Base-by-base conservation (phyloP, 2,113 vertebrate species). In the Brachyistius frenatus region DNA sequence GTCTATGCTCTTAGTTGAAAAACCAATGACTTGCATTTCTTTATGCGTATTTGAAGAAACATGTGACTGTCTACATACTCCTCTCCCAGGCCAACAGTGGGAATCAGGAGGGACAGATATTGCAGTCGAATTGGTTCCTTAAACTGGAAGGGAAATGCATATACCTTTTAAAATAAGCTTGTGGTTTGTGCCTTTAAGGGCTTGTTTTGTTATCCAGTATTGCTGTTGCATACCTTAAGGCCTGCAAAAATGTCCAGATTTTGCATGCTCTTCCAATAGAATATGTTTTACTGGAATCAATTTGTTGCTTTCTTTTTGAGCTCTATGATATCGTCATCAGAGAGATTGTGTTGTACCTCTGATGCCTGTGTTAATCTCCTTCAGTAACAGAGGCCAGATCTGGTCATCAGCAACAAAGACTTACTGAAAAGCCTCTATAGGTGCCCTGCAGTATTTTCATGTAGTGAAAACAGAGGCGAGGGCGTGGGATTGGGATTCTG, bases 11-110 rank as follows among this genome's bases (percentile, higher is more conserved):
- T 23, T 49, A 49, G 41, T 11, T 66, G 49, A 68, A 76, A 78
- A 81, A 75, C 84, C 81, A 80, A 76, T 67, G 46, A 65, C 74
- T 71, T 46, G 57, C 66, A 84, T 81, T 58, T 16, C 66, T 86
- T 66, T 4, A 37, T 74, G 35, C 0, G 0, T 53, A 46, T 66
- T 80, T 82, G 31, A 36, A 15, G 66, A 35, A 58, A 58, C 55
- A 72, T 61, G 30, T 41, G 47, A 69, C 31, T 32, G 63, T 80
- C 41, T 44, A 23, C 44, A 11, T 53, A n/a, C 14, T 49, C 14
- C 61, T 50, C 53, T 9, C 4, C 10, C 6, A 1, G 39, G 46
- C 37, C 10, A 14, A 23, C 16, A 50, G 30, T 2, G 11, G 7
- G 11, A n/a, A 31, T 71, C 15, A 47, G 33, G 55, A 52, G n/a